Evolutionary conservation across 37 sponge, comb jelly and placozoan species (phyloP).

Genomic region (Eunapius fragilis): DNA sequence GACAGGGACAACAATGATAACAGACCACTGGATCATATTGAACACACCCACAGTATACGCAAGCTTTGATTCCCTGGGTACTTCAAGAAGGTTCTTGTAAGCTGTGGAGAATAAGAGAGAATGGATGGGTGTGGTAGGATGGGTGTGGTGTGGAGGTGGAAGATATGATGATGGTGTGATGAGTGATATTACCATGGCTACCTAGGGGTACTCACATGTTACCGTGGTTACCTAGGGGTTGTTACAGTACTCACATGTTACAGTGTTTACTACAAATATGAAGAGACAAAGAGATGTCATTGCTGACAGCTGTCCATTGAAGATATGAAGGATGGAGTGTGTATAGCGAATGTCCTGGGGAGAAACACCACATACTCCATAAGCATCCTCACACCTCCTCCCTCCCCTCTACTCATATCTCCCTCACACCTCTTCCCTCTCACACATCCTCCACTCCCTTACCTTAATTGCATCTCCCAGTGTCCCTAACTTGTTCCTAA

Average conservation of each 20-base stretch:
- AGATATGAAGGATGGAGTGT: conserved; percentile 31
- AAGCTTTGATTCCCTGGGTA: neutral
- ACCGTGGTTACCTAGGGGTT: conserved; percentile 10
- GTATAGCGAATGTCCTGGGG: conserved; percentile 42
- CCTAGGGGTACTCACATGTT: conserved; percentile 46
- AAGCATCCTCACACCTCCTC: too few relatives aligned
- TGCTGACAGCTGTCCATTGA: conserved; percentile 60
- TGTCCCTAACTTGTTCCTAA: conserved; percentile 39
- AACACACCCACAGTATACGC: conserved; percentile 32
- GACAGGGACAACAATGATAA: conserved; percentile 39
- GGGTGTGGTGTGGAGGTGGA: neutral
- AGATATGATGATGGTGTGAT: neutral
- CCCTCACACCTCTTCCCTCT: too few relatives aligned
- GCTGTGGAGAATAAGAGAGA: too few relatives aligned
- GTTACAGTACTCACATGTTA: conserved; percentile 55
- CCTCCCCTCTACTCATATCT: too few relatives aligned
- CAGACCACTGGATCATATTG: conserved; percentile 65
- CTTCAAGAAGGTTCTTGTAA: neutral
- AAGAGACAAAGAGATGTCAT: conserved; percentile 49
- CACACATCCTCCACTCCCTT: too few relatives aligned
- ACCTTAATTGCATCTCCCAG: conserved; percentile 68
- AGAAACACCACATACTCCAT: neutral
- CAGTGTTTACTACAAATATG: conserved; percentile 37
- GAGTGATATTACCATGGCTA: neutral
- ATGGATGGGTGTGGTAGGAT: too few relatives aligned